Percentiles rank a stretch among this genome's conserved stretches.
phyloP scores from a whole-genome alignment of 2,888 invertebrate genomes.

The Noctua fimbriata region DNA sequence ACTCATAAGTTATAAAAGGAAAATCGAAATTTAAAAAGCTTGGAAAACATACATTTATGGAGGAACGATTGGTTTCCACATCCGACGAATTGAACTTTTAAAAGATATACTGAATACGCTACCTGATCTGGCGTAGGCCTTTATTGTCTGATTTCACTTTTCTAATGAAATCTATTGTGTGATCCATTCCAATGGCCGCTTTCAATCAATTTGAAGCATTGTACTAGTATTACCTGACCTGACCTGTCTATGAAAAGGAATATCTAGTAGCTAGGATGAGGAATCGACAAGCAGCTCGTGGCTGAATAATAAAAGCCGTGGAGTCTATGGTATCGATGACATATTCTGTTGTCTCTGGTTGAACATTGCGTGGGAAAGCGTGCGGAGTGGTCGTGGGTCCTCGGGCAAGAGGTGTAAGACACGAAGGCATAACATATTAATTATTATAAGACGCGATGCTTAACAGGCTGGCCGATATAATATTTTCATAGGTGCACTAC shows the following conservation, averaged over 20 bases:
- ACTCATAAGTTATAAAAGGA: no score
- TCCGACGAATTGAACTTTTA: background rate
- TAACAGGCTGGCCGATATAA: no score
- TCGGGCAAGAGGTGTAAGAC: no score
- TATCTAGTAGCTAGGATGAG: background rate
- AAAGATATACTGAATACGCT: background rate
- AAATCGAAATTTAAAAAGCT: no score
- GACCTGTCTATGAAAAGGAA: background rate
- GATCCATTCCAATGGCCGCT: background rate
- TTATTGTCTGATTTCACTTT: background rate
- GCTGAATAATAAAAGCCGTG: background rate
- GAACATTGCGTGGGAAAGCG: no score
- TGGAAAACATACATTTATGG: background rate
- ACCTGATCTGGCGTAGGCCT: background rate
- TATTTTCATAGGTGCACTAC: no score
- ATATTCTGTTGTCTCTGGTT: background rate
- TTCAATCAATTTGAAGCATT: background rate
- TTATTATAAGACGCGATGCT: no score
- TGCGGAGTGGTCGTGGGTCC: no score
- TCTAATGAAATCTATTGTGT: background rate
- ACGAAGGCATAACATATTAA: no score
- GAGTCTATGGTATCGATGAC: background rate
- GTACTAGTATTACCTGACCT: background rate
- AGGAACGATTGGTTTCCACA: background rate
- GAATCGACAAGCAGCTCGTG: background rate